Conservation (phyloP, 2,113 vertebrate genomes). For the Galbula dea region DNA sequence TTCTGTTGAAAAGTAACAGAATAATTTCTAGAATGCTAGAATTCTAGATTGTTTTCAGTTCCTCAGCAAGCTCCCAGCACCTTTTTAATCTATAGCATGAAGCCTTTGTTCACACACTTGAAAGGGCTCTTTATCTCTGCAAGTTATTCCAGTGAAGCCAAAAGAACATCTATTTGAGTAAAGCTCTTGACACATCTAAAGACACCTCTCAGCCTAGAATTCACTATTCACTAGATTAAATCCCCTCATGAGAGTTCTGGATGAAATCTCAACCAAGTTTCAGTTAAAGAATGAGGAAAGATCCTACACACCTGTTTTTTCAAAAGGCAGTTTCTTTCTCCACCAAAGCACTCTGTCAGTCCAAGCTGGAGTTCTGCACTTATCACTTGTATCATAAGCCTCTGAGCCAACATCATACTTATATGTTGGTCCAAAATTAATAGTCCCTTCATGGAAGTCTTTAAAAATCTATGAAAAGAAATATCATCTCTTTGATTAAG, state of each 20-base stretch:
- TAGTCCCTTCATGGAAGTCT: conserved; percentile 80
- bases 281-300: background rate
- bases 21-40: background rate
- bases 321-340: conserved; percentile 76
- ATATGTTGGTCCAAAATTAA: conserved; percentile 82
- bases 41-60: background rate
- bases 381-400: conserved; percentile 82
- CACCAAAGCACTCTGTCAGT: conserved; percentile 83
- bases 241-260: background rate
- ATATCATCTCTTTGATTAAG: background rate
- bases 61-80: background rate
- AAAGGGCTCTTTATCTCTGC: background rate
- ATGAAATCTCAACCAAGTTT: background rate
- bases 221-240: background rate
- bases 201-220: background rate
- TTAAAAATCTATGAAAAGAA: conserved; percentile 76
- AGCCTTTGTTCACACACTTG: background rate
- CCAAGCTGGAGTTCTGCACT: conserved; percentile 82
- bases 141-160: background rate
- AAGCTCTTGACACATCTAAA: background rate
- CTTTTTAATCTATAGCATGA: background rate
- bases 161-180: background rate
- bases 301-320: conserved; percentile 68
- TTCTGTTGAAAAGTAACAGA: background rate
- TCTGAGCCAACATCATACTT: conserved; percentile 81